A percentile compares a stretch with the other conserved stretches of the same genome.
Conservation (phyloP, 2,113 vertebrate species). For the Rynchops niger region DNA sequence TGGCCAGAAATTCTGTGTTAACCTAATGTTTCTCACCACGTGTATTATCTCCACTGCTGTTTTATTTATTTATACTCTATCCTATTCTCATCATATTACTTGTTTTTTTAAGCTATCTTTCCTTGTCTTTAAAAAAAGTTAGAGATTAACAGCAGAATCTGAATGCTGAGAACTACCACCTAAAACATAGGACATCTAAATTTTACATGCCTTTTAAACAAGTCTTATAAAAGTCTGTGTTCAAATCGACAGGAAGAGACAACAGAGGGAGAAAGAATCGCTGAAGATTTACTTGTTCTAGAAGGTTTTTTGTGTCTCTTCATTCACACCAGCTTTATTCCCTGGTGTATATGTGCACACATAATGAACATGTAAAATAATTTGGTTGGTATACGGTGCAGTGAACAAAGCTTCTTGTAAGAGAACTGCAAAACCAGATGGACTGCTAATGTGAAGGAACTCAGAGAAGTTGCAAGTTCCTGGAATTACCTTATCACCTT, state of each 20-base stretch:
- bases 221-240: neutral
- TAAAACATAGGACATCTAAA: neutral
- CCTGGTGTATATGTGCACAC: neutral
- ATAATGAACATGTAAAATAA: neutral
- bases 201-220: neutral
- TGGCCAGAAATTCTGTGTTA: neutral
- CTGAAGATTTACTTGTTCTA: neutral
- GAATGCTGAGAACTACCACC: neutral
- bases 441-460: neutral
- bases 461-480: neutral
- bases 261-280: neutral
- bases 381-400: neutral
- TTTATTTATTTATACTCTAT: neutral
- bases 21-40: neutral
- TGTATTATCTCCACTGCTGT: neutral
- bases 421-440: neutral
- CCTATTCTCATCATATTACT: neutral
- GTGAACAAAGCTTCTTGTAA: neutral
- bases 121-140: neutral
- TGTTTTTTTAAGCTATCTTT: neutral
- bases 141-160: neutral
- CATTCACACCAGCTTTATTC: neutral
- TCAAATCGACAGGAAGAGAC: neutral
- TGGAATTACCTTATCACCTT: neutral
- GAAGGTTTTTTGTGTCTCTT: neutral